Percentiles rank a stretch among this genome's conserved stretches.
phyloP scores from a whole-genome alignment of 1,140 invertebrate species.

The Ostrea denselamellosa region DNA sequence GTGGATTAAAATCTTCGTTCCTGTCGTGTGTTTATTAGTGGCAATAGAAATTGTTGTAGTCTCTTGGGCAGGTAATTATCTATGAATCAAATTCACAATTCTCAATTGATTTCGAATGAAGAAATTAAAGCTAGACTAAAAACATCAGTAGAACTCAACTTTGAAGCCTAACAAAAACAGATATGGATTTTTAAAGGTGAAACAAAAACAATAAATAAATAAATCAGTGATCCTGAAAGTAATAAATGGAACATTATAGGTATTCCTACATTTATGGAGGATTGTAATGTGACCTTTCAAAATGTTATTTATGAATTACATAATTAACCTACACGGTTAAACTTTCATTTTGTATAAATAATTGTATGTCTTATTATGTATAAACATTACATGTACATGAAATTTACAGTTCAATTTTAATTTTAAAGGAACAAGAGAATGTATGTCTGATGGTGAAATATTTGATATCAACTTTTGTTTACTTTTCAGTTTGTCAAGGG shows the following conservation, averaged over 20 bases:
- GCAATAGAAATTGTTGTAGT: not conserved
- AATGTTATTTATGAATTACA: too few species aligned
- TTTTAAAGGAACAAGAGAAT: not conserved
- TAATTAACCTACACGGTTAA: not conserved
- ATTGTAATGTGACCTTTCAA: too few species aligned
- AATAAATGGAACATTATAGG: too few species aligned
- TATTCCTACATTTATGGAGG: too few species aligned
- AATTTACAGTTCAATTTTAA: not conserved
- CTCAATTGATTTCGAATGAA: too few species aligned
- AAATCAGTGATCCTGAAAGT: too few species aligned
- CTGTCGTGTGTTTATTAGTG: not conserved
- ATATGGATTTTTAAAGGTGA: too few species aligned
- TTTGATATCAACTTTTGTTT: not conserved
- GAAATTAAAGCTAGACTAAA: too few species aligned
- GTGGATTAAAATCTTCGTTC: not conserved
- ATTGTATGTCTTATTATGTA: not conserved
- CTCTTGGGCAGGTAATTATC: constrained; percentile 2
- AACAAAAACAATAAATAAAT: too few species aligned
- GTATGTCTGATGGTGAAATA: not conserved
- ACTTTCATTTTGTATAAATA: not conserved
- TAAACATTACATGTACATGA: not conserved
- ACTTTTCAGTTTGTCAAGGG: constrained; percentile 5
- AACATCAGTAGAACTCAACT: too few species aligned
- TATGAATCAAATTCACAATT: too few species aligned
- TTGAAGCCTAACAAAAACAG: too few species aligned